Evolutionary conservation across 2,888 invertebrate genomes (phyloP).

Genomic region (Melipona bicolor): DNA sequence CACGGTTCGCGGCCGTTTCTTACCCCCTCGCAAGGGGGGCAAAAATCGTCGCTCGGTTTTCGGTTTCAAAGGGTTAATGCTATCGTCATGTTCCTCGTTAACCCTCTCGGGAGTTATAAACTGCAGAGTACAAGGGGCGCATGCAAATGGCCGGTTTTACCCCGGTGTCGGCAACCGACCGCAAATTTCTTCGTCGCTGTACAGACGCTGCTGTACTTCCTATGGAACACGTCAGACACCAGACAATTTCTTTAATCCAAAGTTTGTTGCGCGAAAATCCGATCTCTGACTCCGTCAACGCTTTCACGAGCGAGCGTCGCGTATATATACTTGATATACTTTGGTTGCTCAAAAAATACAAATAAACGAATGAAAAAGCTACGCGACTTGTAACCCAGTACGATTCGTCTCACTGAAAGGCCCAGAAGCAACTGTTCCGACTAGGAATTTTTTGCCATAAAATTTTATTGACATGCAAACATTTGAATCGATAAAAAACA

Average conservation of each 20-base stretch:
- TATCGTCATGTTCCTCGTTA: constrained; percentile 37
- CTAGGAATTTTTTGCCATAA: no score
- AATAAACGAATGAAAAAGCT: no score
- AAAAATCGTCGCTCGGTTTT: not conserved
- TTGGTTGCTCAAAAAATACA: no score
- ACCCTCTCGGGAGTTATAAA: constrained; percentile 37
- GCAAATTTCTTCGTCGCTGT: constrained; percentile 47
- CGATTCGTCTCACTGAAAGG: no score
- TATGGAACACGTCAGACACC: not conserved
- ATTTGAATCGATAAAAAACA: no score
- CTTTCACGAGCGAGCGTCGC: no score
- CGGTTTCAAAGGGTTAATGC: not conserved
- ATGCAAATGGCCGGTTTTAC: constrained; percentile 54
- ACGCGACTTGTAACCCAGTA: no score
- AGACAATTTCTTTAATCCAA: not conserved
- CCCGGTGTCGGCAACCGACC: constrained; percentile 36
- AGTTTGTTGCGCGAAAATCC: not conserved
- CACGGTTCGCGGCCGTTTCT: not conserved
- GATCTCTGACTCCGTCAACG: no score
- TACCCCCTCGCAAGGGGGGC: not conserved
- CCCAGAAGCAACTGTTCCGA: no score
- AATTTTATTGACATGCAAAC: no score
- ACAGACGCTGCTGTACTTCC: constrained; percentile 30
- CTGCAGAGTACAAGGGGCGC: constrained; percentile 43
- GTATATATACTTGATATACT: no score